Conservation (phyloP, 2,113 vertebrate species). For the Tautogolabrus adspersus region DNA sequence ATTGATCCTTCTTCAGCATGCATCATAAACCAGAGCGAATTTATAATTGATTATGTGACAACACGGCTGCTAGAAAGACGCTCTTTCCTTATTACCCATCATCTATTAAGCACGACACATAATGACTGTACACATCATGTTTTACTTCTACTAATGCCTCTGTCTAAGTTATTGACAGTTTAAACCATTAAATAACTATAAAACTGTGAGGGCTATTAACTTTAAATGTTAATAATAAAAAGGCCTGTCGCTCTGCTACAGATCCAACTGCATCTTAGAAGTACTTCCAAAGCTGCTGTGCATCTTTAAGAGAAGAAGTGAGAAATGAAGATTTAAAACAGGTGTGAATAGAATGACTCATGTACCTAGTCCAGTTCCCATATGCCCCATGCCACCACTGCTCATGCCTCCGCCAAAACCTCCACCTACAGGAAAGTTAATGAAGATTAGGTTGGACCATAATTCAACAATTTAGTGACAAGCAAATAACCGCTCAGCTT, state of each 20-base stretch:
- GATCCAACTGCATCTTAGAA: background rate
- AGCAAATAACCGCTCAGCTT: background rate
- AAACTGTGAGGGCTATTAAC: background rate
- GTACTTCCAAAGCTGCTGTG: background rate
- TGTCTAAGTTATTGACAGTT: background rate
- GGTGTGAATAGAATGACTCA: slow-evolving; percentile 60
- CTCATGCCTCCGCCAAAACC: slow-evolving; percentile 94
- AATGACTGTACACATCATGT: background rate
- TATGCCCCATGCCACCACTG: slow-evolving; percentile 91
- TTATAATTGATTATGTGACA: background rate
- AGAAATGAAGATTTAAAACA: slow-evolving; percentile 14
- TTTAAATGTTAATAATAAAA: slow-evolving; percentile 12
- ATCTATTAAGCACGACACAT: background rate
- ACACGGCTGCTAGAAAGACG: background rate
- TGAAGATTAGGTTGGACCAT: slow-evolving; percentile 6
- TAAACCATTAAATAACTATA: slow-evolving; percentile 18
- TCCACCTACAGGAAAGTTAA: slow-evolving; percentile 84
- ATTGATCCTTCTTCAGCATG: background rate
- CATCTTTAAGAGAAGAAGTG: background rate
- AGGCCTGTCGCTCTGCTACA: background rate
- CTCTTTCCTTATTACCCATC: background rate
- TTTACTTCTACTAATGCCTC: background rate
- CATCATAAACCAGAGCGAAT: background rate
- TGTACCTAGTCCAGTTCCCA: slow-evolving; percentile 95
- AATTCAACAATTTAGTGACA: background rate